Evolutionary conservation across 2,797 vertebrate species (phyloP).

Genomic region (Sebastolobus altivelis): DNA sequence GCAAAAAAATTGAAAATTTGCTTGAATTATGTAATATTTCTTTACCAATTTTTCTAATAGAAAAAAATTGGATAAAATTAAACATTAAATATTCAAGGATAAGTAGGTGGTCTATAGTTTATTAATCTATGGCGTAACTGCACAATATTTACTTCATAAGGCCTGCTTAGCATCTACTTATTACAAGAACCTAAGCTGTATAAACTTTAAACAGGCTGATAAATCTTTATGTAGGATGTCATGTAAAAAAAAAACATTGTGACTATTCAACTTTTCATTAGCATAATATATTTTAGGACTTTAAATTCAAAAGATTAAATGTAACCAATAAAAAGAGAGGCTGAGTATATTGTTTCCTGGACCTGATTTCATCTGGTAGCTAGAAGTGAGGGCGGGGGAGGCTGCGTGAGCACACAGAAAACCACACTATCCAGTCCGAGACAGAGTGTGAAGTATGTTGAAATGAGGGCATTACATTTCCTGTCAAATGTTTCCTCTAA

Average conservation of each 20-base stretch:
- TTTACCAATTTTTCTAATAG: background rate
- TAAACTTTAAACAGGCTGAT: background rate
- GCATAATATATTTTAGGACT: background rate
- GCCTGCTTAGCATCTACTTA: background rate
- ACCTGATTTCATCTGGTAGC: background rate
- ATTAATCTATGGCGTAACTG: background rate
- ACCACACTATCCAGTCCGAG: background rate
- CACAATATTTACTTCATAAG: background rate
- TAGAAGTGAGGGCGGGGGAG: background rate
- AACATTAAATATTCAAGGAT: background rate
- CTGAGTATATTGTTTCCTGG: background rate
- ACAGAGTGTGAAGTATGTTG: constrained; percentile 25
- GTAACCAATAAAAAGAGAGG: background rate
- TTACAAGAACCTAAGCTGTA: background rate
- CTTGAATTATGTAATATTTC: background rate
- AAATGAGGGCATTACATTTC: constrained; percentile 64
- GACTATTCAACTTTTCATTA: background rate
- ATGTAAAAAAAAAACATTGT: background rate
- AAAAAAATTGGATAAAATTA: background rate
- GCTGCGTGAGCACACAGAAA: background rate
- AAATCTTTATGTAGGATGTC: background rate
- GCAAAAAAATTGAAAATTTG: background rate
- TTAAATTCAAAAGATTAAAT: background rate
- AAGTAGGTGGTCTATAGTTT: background rate
- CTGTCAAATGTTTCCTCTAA: constrained; percentile 62